Evolutionary conservation across 2,888 invertebrate genomes (phyloP).

Genomic region (Microctonus aethiopoides): DNA sequence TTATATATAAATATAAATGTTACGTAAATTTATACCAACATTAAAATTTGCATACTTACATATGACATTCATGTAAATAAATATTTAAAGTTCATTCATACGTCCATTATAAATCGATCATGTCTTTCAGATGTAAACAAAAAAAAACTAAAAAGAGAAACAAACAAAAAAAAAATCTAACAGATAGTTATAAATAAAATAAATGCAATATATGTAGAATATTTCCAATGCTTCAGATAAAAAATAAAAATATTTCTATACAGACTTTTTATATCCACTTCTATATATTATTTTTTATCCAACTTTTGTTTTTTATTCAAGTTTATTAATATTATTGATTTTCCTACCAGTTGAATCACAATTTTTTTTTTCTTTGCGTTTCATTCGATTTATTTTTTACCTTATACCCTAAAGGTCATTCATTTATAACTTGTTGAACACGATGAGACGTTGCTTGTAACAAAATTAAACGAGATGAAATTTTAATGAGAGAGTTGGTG

Average conservation of each 20-base stretch:
- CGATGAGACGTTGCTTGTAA: not conserved
- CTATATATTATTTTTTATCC: too few relatives aligned
- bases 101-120: not conserved
- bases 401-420: not conserved
- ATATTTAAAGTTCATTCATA: not conserved
- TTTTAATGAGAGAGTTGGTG: constrained; percentile 4
- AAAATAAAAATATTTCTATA: not conserved
- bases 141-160: too few relatives aligned
- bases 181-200: too few relatives aligned
- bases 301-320: too few relatives aligned
- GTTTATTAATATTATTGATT: too few relatives aligned
- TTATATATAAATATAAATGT: not conserved
- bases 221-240: too few relatives aligned
- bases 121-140: not conserved
- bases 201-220: too few relatives aligned
- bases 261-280: too few relatives aligned
- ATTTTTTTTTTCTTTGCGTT: not conserved
- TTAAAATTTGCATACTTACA: not conserved
- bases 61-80: not conserved
- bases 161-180: too few relatives aligned
- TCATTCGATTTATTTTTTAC: not conserved
- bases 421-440: constrained; percentile 7
- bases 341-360: not conserved
- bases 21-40: not conserved
- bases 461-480: constrained; percentile 8